Conservation (phyloP, 2,113 vertebrate genomes). For the Neogobius melanostomus region DNA sequence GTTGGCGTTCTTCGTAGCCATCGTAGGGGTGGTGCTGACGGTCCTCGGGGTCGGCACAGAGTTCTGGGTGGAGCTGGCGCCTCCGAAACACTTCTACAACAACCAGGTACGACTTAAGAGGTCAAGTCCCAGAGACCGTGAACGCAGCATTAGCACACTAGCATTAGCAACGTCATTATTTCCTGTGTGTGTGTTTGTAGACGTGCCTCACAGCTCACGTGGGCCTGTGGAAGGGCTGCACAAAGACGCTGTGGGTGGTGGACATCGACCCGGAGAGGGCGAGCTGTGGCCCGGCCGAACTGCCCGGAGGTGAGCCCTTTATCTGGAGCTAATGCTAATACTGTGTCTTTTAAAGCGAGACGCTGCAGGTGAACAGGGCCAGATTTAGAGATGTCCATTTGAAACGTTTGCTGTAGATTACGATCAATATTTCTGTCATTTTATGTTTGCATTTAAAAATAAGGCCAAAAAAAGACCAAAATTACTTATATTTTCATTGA, state of each 20-base stretch:
- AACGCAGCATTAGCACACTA: too few species aligned
- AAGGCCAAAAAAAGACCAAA: too few species aligned
- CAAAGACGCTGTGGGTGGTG: conserved; percentile 81
- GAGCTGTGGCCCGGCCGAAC: conserved; percentile 84
- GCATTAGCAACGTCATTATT: too few species aligned
- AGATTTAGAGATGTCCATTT: too few species aligned
- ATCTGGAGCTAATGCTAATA: neutral
- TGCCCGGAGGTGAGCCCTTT: conserved; percentile 81
- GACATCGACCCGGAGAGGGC: conserved; percentile 79
- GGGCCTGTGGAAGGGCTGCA: conserved; percentile 87
- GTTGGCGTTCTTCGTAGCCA: conserved; percentile 81
- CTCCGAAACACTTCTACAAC: conserved; percentile 77
- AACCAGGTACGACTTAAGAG: conserved; percentile 64
- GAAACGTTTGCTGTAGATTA: too few species aligned
- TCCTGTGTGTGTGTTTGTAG: conserved; percentile 21
- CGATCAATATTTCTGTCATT: too few species aligned
- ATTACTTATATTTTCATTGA: too few species aligned
- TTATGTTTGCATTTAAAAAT: too few species aligned
- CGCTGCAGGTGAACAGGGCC: too few species aligned
- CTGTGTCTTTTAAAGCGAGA: neutral
- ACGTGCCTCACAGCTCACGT: conserved; percentile 83
- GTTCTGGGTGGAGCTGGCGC: conserved; percentile 88
- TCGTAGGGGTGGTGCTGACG: conserved; percentile 80
- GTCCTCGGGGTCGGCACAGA: conserved; percentile 87
- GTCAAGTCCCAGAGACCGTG: too few species aligned